Evolutionary conservation across 2,797 vertebrate genomes (phyloP).

Genomic region (Acanthurus lineatus): DNA sequence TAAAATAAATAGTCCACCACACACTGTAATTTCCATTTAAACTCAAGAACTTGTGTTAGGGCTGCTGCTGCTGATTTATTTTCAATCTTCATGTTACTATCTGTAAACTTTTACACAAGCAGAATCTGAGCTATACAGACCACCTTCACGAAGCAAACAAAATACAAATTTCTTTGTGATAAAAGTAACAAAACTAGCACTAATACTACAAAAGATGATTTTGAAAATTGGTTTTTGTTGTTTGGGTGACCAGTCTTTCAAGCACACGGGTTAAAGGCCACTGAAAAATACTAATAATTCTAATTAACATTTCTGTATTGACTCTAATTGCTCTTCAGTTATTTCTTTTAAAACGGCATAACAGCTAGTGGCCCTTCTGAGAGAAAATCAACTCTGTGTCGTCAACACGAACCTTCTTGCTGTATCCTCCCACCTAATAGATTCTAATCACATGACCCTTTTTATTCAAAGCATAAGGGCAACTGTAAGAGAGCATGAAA

Average conservation of each 20-base stretch:
- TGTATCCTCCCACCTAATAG: conserved; percentile 46
- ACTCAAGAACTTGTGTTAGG: no score
- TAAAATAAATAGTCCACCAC: no score
- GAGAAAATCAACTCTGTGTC: conserved; percentile 4
- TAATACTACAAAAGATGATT: no score
- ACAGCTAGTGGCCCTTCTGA: not conserved
- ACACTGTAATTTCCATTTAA: no score
- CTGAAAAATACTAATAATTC: not conserved
- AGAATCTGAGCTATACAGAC: no score
- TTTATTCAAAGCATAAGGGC: conserved; percentile 43
- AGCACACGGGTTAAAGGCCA: not conserved
- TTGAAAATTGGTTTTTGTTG: no score
- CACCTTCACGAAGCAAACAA: no score
- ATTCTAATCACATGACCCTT: conserved; percentile 30
- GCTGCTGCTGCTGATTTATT: no score
- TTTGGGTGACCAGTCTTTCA: not conserved
- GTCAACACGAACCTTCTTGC: conserved; percentile 26
- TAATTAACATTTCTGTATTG: not conserved
- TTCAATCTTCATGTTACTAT: no score
- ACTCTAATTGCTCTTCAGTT: not conserved
- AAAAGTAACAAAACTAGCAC: no score
- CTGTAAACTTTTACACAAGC: no score
- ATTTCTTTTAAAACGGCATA: conserved; percentile 8
- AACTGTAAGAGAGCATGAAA: conserved; percentile 27
- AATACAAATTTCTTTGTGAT: no score